These are phyloP conservation scores for Esox lucius DNA, from an alignment of 2,797 vertebrate species.

Conservation along the genomic window DNA sequence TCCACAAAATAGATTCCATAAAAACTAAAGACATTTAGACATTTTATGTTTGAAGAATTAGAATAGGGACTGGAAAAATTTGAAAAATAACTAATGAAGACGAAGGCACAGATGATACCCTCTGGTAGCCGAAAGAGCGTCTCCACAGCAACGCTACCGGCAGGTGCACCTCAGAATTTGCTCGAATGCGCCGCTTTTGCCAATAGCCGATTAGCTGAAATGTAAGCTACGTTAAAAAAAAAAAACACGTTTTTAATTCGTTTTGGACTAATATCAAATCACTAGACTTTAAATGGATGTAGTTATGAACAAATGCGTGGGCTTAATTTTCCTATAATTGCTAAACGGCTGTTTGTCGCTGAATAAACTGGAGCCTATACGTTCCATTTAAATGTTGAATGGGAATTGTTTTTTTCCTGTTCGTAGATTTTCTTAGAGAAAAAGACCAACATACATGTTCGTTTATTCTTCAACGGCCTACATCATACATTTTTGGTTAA, in stretches of 20 bases:
- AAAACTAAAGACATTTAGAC: no score
- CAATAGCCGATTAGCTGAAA: background rate
- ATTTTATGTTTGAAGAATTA: no score
- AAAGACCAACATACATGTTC: no score
- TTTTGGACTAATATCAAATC: background rate
- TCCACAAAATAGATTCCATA: no score
- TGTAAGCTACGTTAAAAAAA: background rate
- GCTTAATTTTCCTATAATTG: background rate
- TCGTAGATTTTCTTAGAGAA: no score
- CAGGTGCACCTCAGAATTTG: constrained; percentile 72
- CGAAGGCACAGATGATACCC: background rate
- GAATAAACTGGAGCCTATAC: background rate
- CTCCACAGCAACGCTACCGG: constrained; percentile 59
- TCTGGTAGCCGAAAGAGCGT: background rate
- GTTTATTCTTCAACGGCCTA: no score
- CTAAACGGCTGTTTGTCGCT: background rate
- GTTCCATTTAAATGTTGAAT: background rate
- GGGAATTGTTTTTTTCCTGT: background rate
- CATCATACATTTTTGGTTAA: background rate
- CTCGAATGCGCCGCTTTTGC: constrained; percentile 81
- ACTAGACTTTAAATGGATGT: background rate
- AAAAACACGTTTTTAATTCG: background rate
- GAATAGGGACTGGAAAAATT: no score
- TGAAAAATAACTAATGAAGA: background rate
- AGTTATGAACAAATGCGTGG: background rate